These are phyloP conservation scores for Micropoecilia bifurca DNA, from an alignment of 2,797 vertebrate species.

Conservation along the genomic window DNA sequence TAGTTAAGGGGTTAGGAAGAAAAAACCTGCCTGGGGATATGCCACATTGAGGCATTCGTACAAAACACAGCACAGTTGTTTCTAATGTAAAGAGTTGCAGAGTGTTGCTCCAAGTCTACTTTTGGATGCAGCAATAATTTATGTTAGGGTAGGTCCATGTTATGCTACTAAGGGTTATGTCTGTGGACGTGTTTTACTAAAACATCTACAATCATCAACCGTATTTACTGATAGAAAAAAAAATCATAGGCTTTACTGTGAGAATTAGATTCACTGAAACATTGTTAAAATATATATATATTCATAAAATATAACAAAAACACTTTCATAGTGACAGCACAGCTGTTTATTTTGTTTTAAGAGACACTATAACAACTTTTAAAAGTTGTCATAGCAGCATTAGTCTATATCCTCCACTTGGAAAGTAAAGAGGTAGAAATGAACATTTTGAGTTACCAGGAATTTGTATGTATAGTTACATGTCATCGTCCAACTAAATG, in stretches of 20 bases:
- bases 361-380: constrained; percentile 7
- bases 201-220: background rate
- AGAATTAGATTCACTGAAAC: background rate
- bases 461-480: background rate
- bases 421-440: constrained; percentile 6
- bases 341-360: constrained; percentile 1
- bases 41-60: background rate
- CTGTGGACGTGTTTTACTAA: background rate
- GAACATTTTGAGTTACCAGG: background rate
- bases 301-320: background rate
- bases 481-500: background rate
- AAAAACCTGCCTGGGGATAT: background rate
- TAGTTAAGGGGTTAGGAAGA: background rate
- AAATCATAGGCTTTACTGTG: background rate
- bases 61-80: background rate
- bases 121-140: background rate
- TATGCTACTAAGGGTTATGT: background rate
- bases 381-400: background rate
- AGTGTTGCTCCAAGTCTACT: background rate
- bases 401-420: constrained; percentile 12
- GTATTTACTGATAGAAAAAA: constrained; percentile 1
- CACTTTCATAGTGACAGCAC: background rate
- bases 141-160: background rate
- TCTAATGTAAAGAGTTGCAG: background rate
- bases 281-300: background rate